Conservation (phyloP, 2,888 invertebrate species). For the Philhelius pedissequus region DNA sequence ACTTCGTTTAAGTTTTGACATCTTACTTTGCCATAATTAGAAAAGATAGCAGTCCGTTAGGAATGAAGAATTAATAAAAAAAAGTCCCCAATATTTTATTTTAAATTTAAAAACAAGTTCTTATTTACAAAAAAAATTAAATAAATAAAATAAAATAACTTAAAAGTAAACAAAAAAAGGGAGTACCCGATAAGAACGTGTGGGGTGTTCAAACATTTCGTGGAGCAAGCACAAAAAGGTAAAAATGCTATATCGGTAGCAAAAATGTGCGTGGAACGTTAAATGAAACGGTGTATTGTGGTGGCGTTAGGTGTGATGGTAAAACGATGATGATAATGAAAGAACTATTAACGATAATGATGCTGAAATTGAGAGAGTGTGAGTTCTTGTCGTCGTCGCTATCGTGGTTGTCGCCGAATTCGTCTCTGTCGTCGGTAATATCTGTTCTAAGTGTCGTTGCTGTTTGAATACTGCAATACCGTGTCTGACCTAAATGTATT, state of each 20-base stretch:
- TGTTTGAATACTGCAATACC: conserved; percentile 32
- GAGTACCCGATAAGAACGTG: conserved; percentile 4
- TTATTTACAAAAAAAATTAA: neutral
- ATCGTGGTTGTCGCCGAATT: conserved; percentile 27
- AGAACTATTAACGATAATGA: conserved; percentile 59
- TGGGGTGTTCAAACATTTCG: neutral
- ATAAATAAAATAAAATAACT: conserved; percentile 4
- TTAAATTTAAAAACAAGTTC: neutral
- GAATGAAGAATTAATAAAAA: neutral
- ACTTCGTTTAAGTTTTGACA: conserved; percentile 41
- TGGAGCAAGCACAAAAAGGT: conserved; percentile 36
- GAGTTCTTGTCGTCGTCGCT: conserved; percentile 36
- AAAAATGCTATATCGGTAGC: conserved; percentile 67
- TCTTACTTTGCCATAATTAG: conserved; percentile 30
- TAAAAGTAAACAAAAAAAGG: conserved; percentile 35
- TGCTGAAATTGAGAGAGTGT: conserved; percentile 55
- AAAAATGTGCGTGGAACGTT: conserved; percentile 64
- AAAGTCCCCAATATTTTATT: neutral
- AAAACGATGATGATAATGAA: conserved; percentile 56
- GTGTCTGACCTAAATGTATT: conserved; percentile 21
- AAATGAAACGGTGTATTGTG: conserved; percentile 50
- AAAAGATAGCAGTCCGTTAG: conserved; percentile 11
- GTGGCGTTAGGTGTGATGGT: conserved; percentile 42
- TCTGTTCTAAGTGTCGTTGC: conserved; percentile 28
- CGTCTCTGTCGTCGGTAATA: conserved; percentile 43